These are phyloP conservation scores for Epinotia demarniana DNA, from an alignment of 2,888 invertebrate genomes.

Conservation along the genomic window DNA sequence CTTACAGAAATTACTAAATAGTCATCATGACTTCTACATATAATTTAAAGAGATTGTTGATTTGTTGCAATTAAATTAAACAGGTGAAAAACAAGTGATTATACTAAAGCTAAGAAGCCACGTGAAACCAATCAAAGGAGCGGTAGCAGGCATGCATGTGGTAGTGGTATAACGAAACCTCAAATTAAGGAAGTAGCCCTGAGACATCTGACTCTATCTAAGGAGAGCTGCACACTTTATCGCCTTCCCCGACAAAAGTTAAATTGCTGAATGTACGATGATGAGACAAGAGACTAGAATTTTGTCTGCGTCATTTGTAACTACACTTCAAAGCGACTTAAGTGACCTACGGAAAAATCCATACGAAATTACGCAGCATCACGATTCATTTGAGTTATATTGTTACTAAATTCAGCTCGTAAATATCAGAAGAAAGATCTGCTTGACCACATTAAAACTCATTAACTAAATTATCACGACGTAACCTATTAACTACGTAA, in stretches of 20 bases:
- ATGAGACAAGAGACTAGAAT: not conserved
- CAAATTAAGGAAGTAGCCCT: not conserved
- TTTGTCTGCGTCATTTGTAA: too few relatives aligned
- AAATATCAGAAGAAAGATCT: conserved; percentile 6
- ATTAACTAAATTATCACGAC: conserved; percentile 5
- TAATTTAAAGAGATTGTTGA: not conserved
- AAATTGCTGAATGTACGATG: not conserved
- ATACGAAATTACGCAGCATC: too few relatives aligned
- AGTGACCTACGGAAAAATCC: too few relatives aligned
- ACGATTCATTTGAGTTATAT: not conserved
- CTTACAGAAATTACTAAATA: too few relatives aligned
- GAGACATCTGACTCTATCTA: not conserved
- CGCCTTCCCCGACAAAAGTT: not conserved
- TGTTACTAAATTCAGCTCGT: not conserved
- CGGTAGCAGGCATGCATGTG: not conserved
- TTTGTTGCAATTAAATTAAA: not conserved
- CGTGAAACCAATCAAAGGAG: not conserved
- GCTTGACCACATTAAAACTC: not conserved
- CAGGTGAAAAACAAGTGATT: too few relatives aligned
- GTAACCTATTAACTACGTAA: not conserved
- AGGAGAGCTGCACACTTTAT: not conserved
- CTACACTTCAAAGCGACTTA: too few relatives aligned
- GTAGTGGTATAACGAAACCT: not conserved
- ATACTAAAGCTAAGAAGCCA: too few relatives aligned
- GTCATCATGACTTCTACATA: too few relatives aligned